Percentiles rank a stretch among this genome's conserved stretches.
These are phyloP conservation scores for Labia minor DNA, from an alignment of 2,888 invertebrate genomes.

Conservation along the genomic window DNA sequence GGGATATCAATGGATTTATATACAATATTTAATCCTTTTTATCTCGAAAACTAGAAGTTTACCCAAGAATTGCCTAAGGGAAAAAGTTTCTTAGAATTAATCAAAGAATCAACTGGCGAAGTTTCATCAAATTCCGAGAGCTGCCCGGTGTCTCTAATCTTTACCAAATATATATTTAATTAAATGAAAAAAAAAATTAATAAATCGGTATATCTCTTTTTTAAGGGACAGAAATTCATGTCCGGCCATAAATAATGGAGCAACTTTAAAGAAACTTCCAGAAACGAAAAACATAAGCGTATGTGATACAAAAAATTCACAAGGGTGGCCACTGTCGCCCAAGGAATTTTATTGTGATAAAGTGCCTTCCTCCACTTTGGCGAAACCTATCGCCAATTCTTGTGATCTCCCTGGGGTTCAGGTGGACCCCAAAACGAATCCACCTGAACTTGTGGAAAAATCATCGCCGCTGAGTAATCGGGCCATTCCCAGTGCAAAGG, in stretches of 20 bases:
- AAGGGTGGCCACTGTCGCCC: background rate
- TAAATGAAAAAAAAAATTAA: too few species aligned
- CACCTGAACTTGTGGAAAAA: background rate
- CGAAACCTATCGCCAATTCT: background rate
- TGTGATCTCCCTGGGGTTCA: background rate
- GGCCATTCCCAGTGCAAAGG: slow-evolving; percentile 54
- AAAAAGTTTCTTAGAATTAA: too few species aligned
- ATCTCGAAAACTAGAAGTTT: too few species aligned
- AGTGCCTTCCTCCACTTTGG: slow-evolving; percentile 1
- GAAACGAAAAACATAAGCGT: background rate
- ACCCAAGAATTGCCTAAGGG: too few species aligned
- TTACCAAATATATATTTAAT: too few species aligned
- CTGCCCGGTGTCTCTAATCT: too few species aligned
- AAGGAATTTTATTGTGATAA: background rate
- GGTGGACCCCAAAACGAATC: background rate
- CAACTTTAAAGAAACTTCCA: slow-evolving; percentile 8
- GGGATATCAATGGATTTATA: too few species aligned
- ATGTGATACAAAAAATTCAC: slow-evolving; percentile 1
- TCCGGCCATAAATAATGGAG: background rate
- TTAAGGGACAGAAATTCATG: background rate
- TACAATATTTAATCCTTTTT: too few species aligned
- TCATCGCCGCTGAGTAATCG: background rate
- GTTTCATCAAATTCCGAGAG: too few species aligned
- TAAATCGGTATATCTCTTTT: too few species aligned
- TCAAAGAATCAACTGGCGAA: too few species aligned